These are phyloP conservation scores for Petrocephalus sullivani DNA, from an alignment of 2,797 vertebrate genomes.

Conservation along the genomic window DNA sequence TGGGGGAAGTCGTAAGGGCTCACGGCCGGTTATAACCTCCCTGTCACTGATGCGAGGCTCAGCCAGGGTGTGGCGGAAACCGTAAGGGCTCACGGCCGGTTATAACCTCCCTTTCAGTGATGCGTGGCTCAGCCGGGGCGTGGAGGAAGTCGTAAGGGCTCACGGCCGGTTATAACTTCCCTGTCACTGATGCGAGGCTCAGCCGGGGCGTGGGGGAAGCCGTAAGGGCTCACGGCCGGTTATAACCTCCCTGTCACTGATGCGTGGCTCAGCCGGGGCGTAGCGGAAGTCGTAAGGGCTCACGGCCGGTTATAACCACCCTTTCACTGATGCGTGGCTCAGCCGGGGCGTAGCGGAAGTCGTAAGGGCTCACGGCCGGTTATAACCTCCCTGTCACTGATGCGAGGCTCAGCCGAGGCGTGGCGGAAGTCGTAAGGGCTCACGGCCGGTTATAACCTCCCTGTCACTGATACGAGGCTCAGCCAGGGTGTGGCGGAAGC, in stretches of 20 bases:
- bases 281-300: background rate
- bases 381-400: background rate
- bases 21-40: background rate
- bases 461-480: background rate
- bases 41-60: background rate
- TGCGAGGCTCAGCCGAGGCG: background rate
- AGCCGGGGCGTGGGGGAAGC: background rate
- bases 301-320: background rate
- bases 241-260: background rate
- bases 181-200: background rate
- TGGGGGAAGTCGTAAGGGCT: background rate
- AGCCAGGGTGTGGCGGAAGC: background rate
- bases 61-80: background rate
- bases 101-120: conserved; percentile 32
- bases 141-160: conserved; percentile 15
- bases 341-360: background rate
- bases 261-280: background rate
- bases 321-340: background rate
- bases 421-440: background rate
- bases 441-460: background rate
- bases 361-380: background rate
- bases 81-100: conserved; percentile 21
- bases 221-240: conserved; percentile 14
- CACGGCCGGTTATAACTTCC: background rate
- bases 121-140: background rate